Base-by-base conservation (phyloP, 2,888 invertebrate genomes). In the Antitype chi region DNA sequence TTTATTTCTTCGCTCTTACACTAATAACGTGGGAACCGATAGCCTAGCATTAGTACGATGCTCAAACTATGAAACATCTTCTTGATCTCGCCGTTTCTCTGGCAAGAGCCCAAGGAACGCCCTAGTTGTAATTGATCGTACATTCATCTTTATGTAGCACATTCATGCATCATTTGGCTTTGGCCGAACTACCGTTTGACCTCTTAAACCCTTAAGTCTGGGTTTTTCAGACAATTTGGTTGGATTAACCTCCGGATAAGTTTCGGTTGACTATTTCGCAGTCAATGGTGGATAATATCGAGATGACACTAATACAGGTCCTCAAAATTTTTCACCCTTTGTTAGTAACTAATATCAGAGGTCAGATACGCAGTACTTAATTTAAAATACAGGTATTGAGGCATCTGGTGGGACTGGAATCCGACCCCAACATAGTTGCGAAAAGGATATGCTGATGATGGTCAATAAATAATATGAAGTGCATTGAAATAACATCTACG, bases 91-190 rank as follows among this genome's bases (percentile, higher is more conserved):
- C 53, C 68, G 69, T 62, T n/a, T 47, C 23, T n/a, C 25, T 85
- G 83, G 83, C 83, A 57, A 28, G 2, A 38, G 43, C 57, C 83
- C 83, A 84, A 49, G 57, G 57, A 67, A 64, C 81, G 70, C 77
- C 73, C 77, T 71, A 64, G 60, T 77, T 64, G 74, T 79, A 74
- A 74, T 49, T 74, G 70, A 71, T 74, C 49, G 68, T 74, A 57
- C 74, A 78, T 74, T 85, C 76, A 75, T 69, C 72, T 72, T 70
- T 53, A 76, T 64, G 47, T 70, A 67, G 64, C 70, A 84, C 68
- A 82, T 79, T 84, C 66, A 76, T 81, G 59, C 64, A 72, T 72
- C 28, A 49, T 76, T 78, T 78, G 57, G 49, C 60, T 63, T 60
- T 49, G 6, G 17, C 66, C 8, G 17, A 20, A 49, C n/a, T 25